phyloP scores from a whole-genome alignment of 2,888 invertebrate genomes.

The Cactoblastis cactorum region DNA sequence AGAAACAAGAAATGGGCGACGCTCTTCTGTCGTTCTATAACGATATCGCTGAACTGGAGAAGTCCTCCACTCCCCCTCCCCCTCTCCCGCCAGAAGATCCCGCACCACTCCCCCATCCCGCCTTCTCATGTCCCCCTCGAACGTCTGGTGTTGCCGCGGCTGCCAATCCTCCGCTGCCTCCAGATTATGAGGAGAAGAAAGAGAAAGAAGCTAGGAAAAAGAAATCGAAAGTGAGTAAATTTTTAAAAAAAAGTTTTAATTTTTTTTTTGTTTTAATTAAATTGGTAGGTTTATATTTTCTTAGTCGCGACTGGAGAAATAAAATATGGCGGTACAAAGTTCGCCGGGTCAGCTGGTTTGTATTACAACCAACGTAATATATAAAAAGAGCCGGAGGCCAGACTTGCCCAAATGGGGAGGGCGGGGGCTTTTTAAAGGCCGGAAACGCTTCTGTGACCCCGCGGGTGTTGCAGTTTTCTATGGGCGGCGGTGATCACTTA shows the following conservation, averaged over 20 bases:
- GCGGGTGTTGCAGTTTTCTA: too few species aligned
- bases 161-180: not conserved
- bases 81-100: constrained; percentile 15
- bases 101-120: constrained; percentile 3
- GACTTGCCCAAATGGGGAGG: too few species aligned
- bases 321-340: too few species aligned
- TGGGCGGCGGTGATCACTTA: too few species aligned
- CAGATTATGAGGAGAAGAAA: constrained; percentile 22
- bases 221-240: constrained; percentile 45
- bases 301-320: too few species aligned
- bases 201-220: constrained; percentile 35
- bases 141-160: not conserved
- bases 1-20: constrained; percentile 62
- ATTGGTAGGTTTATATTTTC: too few species aligned
- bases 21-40: constrained; percentile 77
- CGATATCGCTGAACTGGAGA: constrained; percentile 74
- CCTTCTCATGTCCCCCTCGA: constrained; percentile 26
- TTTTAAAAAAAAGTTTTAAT: not conserved
- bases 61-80: constrained; percentile 30
- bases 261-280: too few species aligned
- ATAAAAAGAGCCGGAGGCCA: too few species aligned
- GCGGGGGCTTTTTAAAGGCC: too few species aligned
- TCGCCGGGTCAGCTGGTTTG: too few species aligned
- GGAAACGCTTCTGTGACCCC: too few species aligned
- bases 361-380: too few species aligned